Base-by-base conservation (phyloP, 2,888 invertebrate genomes). In the Neelides folsomi region DNA sequence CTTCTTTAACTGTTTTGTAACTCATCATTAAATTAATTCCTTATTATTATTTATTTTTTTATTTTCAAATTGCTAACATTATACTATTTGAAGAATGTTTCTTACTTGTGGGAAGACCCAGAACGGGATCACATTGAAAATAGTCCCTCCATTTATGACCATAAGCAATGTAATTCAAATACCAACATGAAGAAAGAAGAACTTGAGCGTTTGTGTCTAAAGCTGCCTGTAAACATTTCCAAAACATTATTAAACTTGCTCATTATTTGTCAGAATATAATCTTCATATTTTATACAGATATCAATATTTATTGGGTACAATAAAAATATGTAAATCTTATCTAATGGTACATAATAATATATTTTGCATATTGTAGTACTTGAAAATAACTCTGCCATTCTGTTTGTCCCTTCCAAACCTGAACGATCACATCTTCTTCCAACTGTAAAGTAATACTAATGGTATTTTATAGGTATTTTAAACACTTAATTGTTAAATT, bases 181-280 rank as follows among this genome's bases (percentile, higher is more conserved):
- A 92, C 90, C 92, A 94, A 52, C 85, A 83, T 1, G 85, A 74
- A 0, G 92, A 92, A 46, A 86, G 74, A 18, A 94, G 69, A 0
- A 79, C 76, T 38, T 76, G 27, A 27, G 27, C 27, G 9, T 50
- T 50, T 6, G 13, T 20, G 34, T 46, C 41, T 38, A 53, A 47
- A 15, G 41, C 19, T 45, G 13, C 16, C 53, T 53, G 34, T 16
- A 42, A 34, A 20, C 8, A n/a, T 19, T 35, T 13, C 12, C 10
- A n/a, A n/a, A n/a, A n/a, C n/a, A n/a, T n/a, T n/a, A n/a, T n/a
- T n/a, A 9, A 40, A 13, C 41, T 13, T 40, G 41, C 41, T 40
- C 13, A 40, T 40, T 40, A 40, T 13, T 40, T 40, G n/a, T n/a
- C 7, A 16, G 13, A 40, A 40, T n/a, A 13, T 40, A n/a, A 13